Base-by-base conservation (phyloP, 23 tunicate genomes). In the Phallusia fumigata region DNA sequence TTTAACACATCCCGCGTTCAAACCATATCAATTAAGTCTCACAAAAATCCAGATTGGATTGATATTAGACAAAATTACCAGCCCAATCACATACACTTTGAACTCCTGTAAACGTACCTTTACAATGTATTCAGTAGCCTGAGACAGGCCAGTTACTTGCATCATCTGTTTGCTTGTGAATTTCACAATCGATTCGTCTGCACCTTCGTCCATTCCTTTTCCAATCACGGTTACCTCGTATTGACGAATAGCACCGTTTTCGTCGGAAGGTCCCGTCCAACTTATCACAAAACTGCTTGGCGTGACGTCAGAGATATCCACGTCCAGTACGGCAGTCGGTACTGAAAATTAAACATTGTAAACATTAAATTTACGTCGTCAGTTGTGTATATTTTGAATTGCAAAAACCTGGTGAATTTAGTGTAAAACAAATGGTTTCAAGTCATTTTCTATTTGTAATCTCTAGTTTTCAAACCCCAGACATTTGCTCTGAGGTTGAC, bases 191-290 rank as follows among this genome's bases (percentile, higher is more conserved):
- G 28, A 21, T 58, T 58, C 69, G 69, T 8, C 11, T 1, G 26
- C 69, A 21, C 28, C 28, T 22, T 24, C 69, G 11, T 58, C 28
- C 2, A 21, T 58, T 22, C 45, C 77, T 74, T 74, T 33, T 32
- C 35, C 77, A 74, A 74, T 28, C 35, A 52, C 73, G 18, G 83
- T 79, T 8, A 79, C 73, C 24, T 79, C 83, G 73, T 79, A 79
- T 40, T 52, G 36, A 26, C 24, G 31, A 44, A 52, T 30, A 28
- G 51, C 30, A 21, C 83, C 83, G 30, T 79, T 79, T n/a, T 3
- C 44, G 5, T 33, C 30, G 32, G 73, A 13, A 5, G 84, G 84
- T 18, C 21, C 33, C 50, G 64, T 32, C 84, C 84, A 81, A 36
- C 36, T 81, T 19, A 81, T n/a, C 77, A 81, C 19, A 24, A 81